Evolutionary conservation across 1,140 invertebrate species (phyloP), one percentile per base, ranked within the genome.

Genomic region (Atopsyche davidsoni): DNA sequence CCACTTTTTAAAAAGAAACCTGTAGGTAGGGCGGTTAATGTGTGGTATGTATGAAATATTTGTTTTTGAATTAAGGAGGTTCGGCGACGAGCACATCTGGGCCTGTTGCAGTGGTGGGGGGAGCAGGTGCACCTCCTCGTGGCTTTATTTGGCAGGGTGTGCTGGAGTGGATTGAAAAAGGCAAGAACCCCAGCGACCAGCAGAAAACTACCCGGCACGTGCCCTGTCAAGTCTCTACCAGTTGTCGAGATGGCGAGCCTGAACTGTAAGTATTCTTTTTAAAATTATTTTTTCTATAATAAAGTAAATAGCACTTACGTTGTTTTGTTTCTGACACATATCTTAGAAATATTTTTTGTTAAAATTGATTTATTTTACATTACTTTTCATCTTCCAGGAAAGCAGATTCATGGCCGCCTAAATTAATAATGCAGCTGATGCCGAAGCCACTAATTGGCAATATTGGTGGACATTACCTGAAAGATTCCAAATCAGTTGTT

Each of bases 341-440:
- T n/a, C n/a, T n/a, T n/a, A n/a, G 6, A 28, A 28, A 28, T 28
- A 6, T 28, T 28, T 28, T 28, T 28, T 6, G 24, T 28, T 28
- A 28, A 28, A 28, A 28, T 28, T 28, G 6, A n/a, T n/a, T 28
- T 28, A 6, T n/a, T n/a, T n/a, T 28, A 28, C n/a, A 28, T 28
- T 28, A 28, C 24, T 46, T 52, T 39, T 44, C 9, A 18, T 32
- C 44, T 32, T 55, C 24, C 50, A 57, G 55, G 21, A 92, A 91
- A 75, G 88, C 89, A 2, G 87, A 91, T 58, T 86, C 87, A 10
- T 97, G 93, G 93, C 92, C 93, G 2, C 78, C 79, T 44, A 94
- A 93, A 66, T 66, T 97, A 9, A 80, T 92, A 32, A 93, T 96
- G 87, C 92, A 96, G 64, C 64, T 96, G 41, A 89, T 97, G 81